phyloP scores from a whole-genome alignment of 1,140 invertebrate species.

The Helicoverpa armigera region DNA sequence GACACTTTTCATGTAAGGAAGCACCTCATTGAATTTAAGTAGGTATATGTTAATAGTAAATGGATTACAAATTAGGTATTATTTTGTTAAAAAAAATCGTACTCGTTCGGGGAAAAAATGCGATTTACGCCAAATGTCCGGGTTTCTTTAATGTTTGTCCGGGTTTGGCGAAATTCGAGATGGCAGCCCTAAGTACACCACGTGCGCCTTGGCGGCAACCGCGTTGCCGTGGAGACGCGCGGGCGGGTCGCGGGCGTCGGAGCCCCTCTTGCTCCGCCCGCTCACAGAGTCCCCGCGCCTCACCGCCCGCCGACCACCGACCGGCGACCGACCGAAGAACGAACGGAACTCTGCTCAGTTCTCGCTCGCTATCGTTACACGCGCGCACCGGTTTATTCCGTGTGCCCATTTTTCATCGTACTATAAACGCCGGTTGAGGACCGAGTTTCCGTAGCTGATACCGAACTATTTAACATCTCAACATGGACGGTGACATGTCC shows the following conservation, averaged over 20 bases:
- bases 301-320: constrained; percentile 36
- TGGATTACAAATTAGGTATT: too few species aligned
- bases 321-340: constrained; percentile 33
- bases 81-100: too few species aligned
- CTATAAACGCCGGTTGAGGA: constrained; percentile 51
- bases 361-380: constrained; percentile 52
- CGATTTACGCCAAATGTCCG: too few species aligned
- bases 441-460: constrained; percentile 47
- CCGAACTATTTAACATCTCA: constrained; percentile 40
- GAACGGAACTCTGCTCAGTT: constrained; percentile 50
- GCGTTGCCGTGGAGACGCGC: constrained; percentile 56
- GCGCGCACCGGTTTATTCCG: constrained; percentile 59
- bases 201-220: constrained; percentile 49
- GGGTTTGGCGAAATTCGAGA: too few species aligned
- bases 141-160: too few species aligned
- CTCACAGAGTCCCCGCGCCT: constrained; percentile 9
- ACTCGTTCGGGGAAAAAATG: too few species aligned
- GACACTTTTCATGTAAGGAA: too few species aligned
- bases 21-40: too few species aligned
- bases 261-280: constrained; percentile 32
- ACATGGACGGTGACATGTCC: constrained; percentile 76
- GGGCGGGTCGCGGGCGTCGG: constrained; percentile 47
- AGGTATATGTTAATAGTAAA: too few species aligned
- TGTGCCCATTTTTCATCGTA: constrained; percentile 56
- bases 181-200: constrained; percentile 10